Base-by-base conservation (phyloP, 2,113 vertebrate genomes). In the Oenanthe oenanthe region DNA sequence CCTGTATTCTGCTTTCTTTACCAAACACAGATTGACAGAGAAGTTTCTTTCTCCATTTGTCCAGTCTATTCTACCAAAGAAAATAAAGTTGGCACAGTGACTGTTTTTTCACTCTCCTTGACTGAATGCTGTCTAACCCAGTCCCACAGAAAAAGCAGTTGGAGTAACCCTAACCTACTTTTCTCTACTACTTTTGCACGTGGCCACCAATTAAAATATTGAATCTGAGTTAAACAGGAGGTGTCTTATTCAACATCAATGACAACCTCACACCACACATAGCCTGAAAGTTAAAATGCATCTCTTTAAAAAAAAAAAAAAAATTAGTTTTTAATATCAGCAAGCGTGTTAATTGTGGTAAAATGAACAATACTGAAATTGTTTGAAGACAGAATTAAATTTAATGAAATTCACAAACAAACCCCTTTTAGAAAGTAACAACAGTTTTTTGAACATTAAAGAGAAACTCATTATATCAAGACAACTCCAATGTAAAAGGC, bases 361-460 rank as follows among this genome's bases (percentile, higher is more conserved):
- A 97, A 97, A 97, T 90, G 96, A 98, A 98, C 98, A 98, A 98
- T 98, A 93, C 93, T 80, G 90, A 97, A 97, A 96, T 97, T 98
- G 97, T 98, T 98, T 98, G 97, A 98, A 98, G 97, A 97, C 57
- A 47, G 95, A 97, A 98, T 98, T 98, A 97, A 97, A 97, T 98
- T 98, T 98, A 98, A 98, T 98, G 97, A 98, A 98, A 98, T 98
- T 98, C 98, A 98, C 97, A 98, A 98, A 98, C 98, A 98, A 98
- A 96, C 92, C 91, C 86, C 96, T 98, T 98, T 98, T 98, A 98
- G 97, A 97, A 98, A 98, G 97, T 98, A 98, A 98, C 98, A 98
- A 98, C 98, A 98, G 97, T 97, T 98, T 97, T 97, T 97, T 97
- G 92, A 98, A 98, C 98, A 98, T 98, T 98, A 98, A 98, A 98